Evolutionary conservation across 2,797 vertebrate species (phyloP), one percentile per base, ranked within the genome.

Genomic region (Sternotherus odoratus): DNA sequence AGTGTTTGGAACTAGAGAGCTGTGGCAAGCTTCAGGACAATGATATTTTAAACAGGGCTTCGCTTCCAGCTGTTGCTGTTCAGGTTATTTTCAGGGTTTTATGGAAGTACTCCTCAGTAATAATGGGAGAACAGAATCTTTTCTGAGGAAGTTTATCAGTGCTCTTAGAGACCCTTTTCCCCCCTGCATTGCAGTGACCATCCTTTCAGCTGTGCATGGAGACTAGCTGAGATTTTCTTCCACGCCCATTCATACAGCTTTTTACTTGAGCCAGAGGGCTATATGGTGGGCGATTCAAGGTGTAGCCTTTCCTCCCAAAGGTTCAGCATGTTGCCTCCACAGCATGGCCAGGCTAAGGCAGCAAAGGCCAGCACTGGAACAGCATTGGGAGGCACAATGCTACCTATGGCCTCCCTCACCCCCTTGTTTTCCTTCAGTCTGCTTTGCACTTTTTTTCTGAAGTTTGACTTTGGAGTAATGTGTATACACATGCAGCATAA

Each of bases 151-250:
- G 84, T 33, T 80, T 87, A 48, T 36, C 78, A 79, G 0, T 0
- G 49, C 4, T 86, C 33, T 86, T 89, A 53, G 54, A 85, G 87
- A 53, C 56, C 50, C 54, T n/a, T 74, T 36, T 36, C 94, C 92
- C 23, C 56, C 57, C 46, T 56, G n/a, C 23, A 77, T 49, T 72
- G 28, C 60, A 86, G n/a, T 79, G 75, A 91, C 79, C 66, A 51
- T 93, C 49, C 60, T 82, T 66, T 77, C 24, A 56, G 12, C 79
- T 33, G 36, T 74, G 53, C 74, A 39, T 43, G 54, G 60, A 90
- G 95, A 85, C 86, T 93, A 72, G 33, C 82, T 94, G 86, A 30
- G 50, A 88, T 91, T 95, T 96, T 90, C 92, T 93, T 93, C 84
- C 94, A 82, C 91, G 39, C 23, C 33, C 23, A 78, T 19, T 82